Percentiles rank a stretch among this genome's conserved stretches.
Evolutionary conservation across 2,113 vertebrate genomes (phyloP).

Genomic region (Heterotis niloticus): DNA sequence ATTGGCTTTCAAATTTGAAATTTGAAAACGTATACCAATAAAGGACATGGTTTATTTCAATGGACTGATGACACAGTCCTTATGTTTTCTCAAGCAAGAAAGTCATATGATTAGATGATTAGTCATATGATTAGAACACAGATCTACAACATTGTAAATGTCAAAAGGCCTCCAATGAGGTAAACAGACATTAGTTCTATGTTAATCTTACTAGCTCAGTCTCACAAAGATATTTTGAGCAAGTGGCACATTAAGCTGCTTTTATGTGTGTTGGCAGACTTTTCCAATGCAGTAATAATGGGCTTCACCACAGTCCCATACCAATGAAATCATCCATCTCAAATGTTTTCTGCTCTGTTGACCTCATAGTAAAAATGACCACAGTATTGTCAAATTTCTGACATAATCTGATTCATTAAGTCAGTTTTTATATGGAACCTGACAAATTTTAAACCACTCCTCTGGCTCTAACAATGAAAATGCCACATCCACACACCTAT

Average conservation of each 20-base stretch:
- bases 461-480: slow-evolving; percentile 28
- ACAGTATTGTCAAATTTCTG: slow-evolving; percentile 37
- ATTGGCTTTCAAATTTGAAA: slow-evolving; percentile 39
- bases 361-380: slow-evolving; percentile 14
- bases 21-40: slow-evolving; percentile 37
- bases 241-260: slow-evolving; percentile 23
- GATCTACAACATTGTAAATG: no score
- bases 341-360: slow-evolving; percentile 7
- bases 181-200: neutral
- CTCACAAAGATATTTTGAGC: slow-evolving; percentile 14
- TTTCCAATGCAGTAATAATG: slow-evolving; percentile 38
- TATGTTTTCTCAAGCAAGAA: slow-evolving; percentile 7
- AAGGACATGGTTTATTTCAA: neutral
- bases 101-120: slow-evolving; percentile 36
- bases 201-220: neutral
- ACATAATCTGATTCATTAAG: slow-evolving; percentile 35
- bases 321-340: slow-evolving; percentile 18
- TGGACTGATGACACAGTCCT: slow-evolving; percentile 31
- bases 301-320: slow-evolving; percentile 6
- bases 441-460: slow-evolving; percentile 31
- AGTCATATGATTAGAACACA: no score
- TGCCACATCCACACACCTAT: no score
- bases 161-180: neutral
- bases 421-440: slow-evolving; percentile 34
- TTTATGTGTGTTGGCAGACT: slow-evolving; percentile 24